Conservation (phyloP, 2,888 invertebrate species). For the Eupithecia pulchellata region DNA sequence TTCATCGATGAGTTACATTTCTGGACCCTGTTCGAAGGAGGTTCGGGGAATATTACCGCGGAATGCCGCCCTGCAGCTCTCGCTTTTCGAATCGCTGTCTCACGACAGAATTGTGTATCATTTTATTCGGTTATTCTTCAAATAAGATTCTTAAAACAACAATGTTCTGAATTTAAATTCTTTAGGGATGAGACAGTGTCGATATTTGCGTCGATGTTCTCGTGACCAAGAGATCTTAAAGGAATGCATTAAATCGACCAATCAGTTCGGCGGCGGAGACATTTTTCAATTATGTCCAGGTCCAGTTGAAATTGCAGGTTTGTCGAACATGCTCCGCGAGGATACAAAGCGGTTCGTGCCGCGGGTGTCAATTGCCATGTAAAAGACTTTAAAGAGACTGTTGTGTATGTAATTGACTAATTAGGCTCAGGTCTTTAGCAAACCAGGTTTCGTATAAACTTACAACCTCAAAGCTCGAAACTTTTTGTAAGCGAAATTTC, state of each 20-base stretch:
- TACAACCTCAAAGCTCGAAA: slow-evolving; percentile 35
- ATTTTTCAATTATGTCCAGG: slow-evolving; percentile 60
- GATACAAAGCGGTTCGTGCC: slow-evolving; percentile 52
- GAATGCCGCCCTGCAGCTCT: slow-evolving; percentile 79
- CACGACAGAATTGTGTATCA: slow-evolving; percentile 35
- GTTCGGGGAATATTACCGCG: slow-evolving; percentile 69
- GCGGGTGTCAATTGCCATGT: slow-evolving; percentile 69
- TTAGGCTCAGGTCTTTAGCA: slow-evolving; percentile 56
- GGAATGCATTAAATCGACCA: slow-evolving; percentile 47
- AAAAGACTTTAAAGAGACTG: slow-evolving; percentile 57
- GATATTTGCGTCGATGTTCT: slow-evolving; percentile 25
- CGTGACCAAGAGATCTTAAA: slow-evolving; percentile 25
- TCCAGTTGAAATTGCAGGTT: slow-evolving; percentile 63
- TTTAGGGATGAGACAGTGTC: slow-evolving; percentile 24
- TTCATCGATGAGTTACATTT: slow-evolving; percentile 49
- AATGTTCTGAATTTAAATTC: slow-evolving; percentile 32
- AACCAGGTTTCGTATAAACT: slow-evolving; percentile 49
- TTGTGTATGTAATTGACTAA: slow-evolving; percentile 56
- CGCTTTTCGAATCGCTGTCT: slow-evolving; percentile 64
- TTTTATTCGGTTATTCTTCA: slow-evolving; percentile 51
- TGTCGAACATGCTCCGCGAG: slow-evolving; percentile 35
- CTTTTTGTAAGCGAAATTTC: slow-evolving; percentile 44
- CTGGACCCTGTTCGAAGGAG: slow-evolving; percentile 59
- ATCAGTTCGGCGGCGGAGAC: slow-evolving; percentile 47
- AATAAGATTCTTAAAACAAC: slow-evolving; percentile 46